Evolutionary conservation across 2,888 invertebrate species (phyloP), one percentile per base, ranked within the genome.

Genomic region (Encarsia formosa): DNA sequence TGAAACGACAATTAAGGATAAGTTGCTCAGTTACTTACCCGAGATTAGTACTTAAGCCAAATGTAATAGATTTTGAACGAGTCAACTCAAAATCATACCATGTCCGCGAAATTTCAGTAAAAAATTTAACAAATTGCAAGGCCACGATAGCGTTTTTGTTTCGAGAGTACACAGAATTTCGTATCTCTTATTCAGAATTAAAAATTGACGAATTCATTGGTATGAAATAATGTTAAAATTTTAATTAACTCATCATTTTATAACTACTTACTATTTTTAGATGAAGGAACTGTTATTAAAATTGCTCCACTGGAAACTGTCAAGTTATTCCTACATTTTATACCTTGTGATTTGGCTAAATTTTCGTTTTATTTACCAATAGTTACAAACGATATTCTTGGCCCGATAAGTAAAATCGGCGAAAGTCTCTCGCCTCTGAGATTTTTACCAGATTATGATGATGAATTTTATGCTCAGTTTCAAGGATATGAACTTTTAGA

Each of bases 301-400:
- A 49, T 76, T 6, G 54, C 56, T 2, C 64, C 74, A 2, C 61
- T 63, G 1, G 65, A 65, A 40, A 60, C 55, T 1, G 63, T 60
- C 43, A 60, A 63, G 3, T 60, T 78, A 9, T 74, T 65, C 54
- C 52, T 78, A 3, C 73, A 76, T 54, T 77, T 77, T 51, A 56
- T 59, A 32, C 77, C 78, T 0, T 57, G 63, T 9, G 75, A 78
- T 49, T 61, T 76, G 1, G 69, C 74, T 56, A 79, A 79, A 53
- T 82, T 80, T 62, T 77, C 79, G 45, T 79, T 83, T 66, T 79
- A 75, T 59, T 70, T 84, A 45, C 84, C 84, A 1, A 75, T 82
- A 52, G 73, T 79, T 61, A 70, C 84, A 16, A 84, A 84, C 61
- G 76, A 75, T 46, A 65, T 83, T 35, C 60, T 84, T 41, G 84